Conservation (phyloP, 2,113 vertebrate species). For the Erythrocebus patas region DNA sequence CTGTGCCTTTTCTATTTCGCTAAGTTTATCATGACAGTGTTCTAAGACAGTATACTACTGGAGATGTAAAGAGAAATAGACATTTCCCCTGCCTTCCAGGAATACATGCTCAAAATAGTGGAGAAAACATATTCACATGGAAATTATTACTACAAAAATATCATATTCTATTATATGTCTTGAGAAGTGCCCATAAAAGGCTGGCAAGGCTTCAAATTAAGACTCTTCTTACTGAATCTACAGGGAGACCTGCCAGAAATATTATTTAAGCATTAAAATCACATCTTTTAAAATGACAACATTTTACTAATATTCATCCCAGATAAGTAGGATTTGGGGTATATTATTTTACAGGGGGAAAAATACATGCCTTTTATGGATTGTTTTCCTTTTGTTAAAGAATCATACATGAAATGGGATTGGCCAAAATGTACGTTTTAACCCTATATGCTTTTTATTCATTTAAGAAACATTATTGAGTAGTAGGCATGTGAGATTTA, state of each 20-base stretch:
- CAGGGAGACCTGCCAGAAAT: neutral
- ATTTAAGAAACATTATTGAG: neutral
- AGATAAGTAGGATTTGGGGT: neutral
- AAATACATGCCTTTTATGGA: neutral
- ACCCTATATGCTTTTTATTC: neutral
- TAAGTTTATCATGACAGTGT: neutral
- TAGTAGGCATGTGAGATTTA: neutral
- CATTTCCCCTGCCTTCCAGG: neutral
- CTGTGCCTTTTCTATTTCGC: neutral
- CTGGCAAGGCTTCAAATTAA: neutral
- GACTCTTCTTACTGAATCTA: neutral
- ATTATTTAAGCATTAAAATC: neutral
- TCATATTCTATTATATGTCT: neutral
- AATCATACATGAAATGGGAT: neutral
- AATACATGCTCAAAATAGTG: neutral
- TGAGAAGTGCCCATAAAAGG: neutral
- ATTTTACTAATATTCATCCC: neutral
- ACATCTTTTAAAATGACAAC: slow-evolving; percentile 20
- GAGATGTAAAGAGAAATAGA: neutral
- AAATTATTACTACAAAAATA: neutral
- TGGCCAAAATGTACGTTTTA: neutral
- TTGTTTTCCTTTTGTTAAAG: slow-evolving; percentile 42
- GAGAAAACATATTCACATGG: neutral
- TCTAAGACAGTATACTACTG: neutral
- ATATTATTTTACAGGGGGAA: neutral